These are phyloP conservation scores for Ceyx melanurus DNA, from an alignment of 2,113 vertebrate genomes.

Conservation along the genomic window DNA sequence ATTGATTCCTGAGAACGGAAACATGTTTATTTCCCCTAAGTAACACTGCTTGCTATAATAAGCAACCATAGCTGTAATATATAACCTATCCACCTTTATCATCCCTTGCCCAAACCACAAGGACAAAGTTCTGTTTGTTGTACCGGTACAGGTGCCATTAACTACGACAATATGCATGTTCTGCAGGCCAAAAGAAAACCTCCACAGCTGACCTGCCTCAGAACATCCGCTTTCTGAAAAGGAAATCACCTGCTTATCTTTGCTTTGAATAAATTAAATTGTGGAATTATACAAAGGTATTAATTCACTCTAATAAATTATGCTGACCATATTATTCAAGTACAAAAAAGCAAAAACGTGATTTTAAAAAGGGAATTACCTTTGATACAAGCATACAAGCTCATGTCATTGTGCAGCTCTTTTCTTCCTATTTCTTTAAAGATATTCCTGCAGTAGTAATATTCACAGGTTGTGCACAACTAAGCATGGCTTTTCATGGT, in stretches of 20 bases:
- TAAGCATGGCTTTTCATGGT: background rate
- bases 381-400: background rate
- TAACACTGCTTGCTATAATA: constrained; percentile 17
- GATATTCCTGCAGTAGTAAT: background rate
- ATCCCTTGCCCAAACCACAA: background rate
- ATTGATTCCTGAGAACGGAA: background rate
- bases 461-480: background rate
- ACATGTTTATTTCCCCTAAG: constrained; percentile 1
- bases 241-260: background rate
- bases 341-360: background rate
- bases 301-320: background rate
- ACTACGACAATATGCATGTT: rapidly evolving
- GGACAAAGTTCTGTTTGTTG: constrained; percentile 3
- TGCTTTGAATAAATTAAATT: background rate
- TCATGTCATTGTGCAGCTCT: background rate
- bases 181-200: background rate
- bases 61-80: background rate
- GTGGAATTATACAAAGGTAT: background rate
- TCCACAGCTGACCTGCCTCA: background rate
- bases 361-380: background rate
- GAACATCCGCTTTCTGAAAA: background rate
- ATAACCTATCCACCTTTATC: background rate
- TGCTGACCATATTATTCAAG: background rate
- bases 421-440: background rate
- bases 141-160: background rate